Conservation (phyloP, 2,888 invertebrate species). For the Drosophila robusta region DNA sequence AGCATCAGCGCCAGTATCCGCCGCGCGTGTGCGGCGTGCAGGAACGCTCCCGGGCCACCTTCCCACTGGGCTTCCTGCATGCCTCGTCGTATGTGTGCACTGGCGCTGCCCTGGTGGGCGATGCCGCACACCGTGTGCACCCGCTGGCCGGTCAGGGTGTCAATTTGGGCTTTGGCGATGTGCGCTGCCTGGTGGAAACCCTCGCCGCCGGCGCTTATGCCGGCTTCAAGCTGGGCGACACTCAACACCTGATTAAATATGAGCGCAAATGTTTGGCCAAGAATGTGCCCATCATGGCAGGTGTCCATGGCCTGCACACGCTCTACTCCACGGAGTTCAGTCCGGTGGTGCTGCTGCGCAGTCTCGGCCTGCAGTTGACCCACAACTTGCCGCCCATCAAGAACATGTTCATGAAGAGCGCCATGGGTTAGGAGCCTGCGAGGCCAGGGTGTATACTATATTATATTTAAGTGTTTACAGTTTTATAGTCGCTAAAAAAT, state of each 20-base stretch:
- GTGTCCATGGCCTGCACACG: conserved; percentile 94
- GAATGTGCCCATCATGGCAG: conserved; percentile 95
- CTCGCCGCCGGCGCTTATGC: conserved; percentile 89
- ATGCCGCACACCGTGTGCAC: conserved; percentile 96
- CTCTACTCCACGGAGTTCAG: conserved; percentile 91
- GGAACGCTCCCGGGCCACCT: conserved; percentile 89
- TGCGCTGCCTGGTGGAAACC: conserved; percentile 89
- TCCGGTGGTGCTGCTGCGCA: conserved; percentile 92
- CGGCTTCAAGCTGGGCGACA: conserved; percentile 91
- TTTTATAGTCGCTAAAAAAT: conserved; percentile 32
- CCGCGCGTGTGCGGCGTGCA: conserved; percentile 79
- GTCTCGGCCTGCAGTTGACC: conserved; percentile 92
- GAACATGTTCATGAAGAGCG: conserved; percentile 83
- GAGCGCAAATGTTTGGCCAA: conserved; percentile 93
- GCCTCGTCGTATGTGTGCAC: conserved; percentile 93
- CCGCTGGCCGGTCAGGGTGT: conserved; percentile 99
- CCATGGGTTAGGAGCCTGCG: conserved; percentile 75
- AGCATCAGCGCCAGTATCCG: conserved; percentile 83
- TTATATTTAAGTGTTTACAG: conserved; percentile 50
- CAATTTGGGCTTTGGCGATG: conserved; percentile 98
- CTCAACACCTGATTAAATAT: conserved; percentile 91
- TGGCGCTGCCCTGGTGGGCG: conserved; percentile 94
- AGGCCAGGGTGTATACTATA: background rate
- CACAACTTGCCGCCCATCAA: conserved; percentile 91
- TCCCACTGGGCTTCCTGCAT: conserved; percentile 97